Base-by-base conservation (phyloP, 2,113 vertebrate genomes). In the Chloropsis cyanopogon region DNA sequence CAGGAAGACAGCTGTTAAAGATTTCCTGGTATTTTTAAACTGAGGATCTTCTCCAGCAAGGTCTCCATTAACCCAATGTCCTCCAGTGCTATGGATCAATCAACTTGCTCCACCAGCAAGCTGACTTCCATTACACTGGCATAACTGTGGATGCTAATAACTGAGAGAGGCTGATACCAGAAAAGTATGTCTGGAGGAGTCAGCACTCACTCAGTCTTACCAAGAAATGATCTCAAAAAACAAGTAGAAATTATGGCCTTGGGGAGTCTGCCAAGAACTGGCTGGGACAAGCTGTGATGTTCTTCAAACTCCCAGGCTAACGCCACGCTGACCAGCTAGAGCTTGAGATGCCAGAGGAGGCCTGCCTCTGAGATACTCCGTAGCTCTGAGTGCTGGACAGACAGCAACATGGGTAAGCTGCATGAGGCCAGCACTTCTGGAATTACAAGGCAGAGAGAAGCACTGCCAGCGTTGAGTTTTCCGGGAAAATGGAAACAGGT, bases 281-380 rank as follows among this genome's bases (percentile, higher is more conserved):
- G 5, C 20, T 68, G 29, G 52, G 68, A 31, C 33, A 84, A 84
- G 28, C 23, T 68, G 21, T 73, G 65, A 8, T 63, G 54, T 63
- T 33, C 52, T 89, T 82, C 65, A 63, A 37, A 66, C 46, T 37
- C 17, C 50, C 39, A 50, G 64, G 47, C 50, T 66, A 75, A 42
- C 21, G 25, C 9, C 65, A 54, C 9, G 39, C 29, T 61, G 59
- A 69, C 31, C 12, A 12, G 28, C 37, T 29, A 44, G 39, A 66
- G 12, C 20, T 39, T 47, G 47, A 59, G 56, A 47, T 59, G 23
- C 15, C 41, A 31, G 25, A 86, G 29, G 17, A 31, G 79, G 5
- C 24, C 29, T 5, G 2, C 11, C 26, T 77, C 37, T 41, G 59
- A 73, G 47, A 69, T 25, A 14, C 13, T 53, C 12, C 0, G 0